A percentile compares a stretch with the other conserved stretches of the same genome.
phyloP scores from a whole-genome alignment of 2,888 invertebrate species.

The Pachydiplax longipennis region DNA sequence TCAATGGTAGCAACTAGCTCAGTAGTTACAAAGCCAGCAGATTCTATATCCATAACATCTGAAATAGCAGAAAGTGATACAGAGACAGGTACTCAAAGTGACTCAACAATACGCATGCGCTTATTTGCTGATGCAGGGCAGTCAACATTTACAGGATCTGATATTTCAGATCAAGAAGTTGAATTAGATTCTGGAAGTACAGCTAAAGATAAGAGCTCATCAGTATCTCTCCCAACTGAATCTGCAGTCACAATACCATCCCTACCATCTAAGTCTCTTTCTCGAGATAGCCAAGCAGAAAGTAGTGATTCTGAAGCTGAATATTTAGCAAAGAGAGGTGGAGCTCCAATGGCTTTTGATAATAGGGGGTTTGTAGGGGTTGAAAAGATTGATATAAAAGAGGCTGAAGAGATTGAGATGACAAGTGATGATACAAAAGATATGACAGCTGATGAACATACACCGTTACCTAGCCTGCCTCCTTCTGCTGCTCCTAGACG shows the following conservation, averaged over 20 bases:
- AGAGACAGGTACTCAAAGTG: constrained; percentile 49
- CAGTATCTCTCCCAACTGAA: background rate
- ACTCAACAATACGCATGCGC: constrained; percentile 49
- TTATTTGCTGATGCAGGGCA: constrained; percentile 48
- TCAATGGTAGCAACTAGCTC: constrained; percentile 17
- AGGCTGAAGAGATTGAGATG: constrained; percentile 45
- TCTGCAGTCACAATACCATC: constrained; percentile 54
- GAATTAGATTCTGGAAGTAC: constrained; percentile 49
- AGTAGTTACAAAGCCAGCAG: background rate
- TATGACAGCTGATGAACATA: constrained; percentile 49
- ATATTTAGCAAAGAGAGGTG: constrained; percentile 52
- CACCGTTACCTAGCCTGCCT: background rate
- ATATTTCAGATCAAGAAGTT: constrained; percentile 48
- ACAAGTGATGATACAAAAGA: background rate
- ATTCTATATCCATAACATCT: background rate
- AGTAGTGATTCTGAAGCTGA: constrained; percentile 54
- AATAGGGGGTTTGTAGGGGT: constrained; percentile 58
- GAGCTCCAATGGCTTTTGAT: constrained; percentile 57
- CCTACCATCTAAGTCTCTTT: constrained; percentile 22
- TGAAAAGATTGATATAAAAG: constrained; percentile 46
- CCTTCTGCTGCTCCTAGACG: constrained; percentile 33
- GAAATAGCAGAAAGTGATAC: constrained; percentile 49
- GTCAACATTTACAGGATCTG: constrained; percentile 49
- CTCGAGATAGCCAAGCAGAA: constrained; percentile 48
- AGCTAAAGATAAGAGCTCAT: constrained; percentile 47